Evolutionary conservation across 2,797 vertebrate species (phyloP), one percentile per base, ranked within the genome.

Genomic region (Coranthus polyacanthus): DNA sequence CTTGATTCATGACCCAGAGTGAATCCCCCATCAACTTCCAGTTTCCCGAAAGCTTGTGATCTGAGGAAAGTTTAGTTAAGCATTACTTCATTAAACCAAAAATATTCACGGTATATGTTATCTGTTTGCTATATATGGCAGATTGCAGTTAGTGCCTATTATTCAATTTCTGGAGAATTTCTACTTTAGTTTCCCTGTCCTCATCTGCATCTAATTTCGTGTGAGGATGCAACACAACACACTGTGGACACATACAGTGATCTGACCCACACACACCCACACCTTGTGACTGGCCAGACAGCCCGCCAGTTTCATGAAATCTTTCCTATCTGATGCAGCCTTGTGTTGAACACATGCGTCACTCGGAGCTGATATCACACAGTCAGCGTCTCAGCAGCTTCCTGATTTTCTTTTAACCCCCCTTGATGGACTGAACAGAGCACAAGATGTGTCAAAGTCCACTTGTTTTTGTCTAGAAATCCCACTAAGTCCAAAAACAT

Each of bases 221-320:
- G 46, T 68, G 59, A 59, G 22, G 60, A 65, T 32, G 22, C 51
- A 61, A 67, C 47, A 34, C 8, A 12, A 69, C 3, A 10, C 44
- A 22, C 12, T 44, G 16, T 53, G 18, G 41, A 76, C 49, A 54
- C 51, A 65, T 34, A 72, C 68, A 75, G 57, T 75, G 69, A 59
- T 71, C 72, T 81, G 78, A 86, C 68, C 79, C 74, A 81, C 62
- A 84, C 83, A 65, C 82, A 78, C 79, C 61, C 83, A 80, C 78
- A 88, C 90, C 94, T 92, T 93, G 93, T 94, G 93, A 94, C 92
- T 65, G 79, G 41, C 89, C 91, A 92, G 92, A 93, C 92, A 56
- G 80, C 81, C 85, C 78, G 87, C 76, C 88, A 79, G 89, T 90
- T 89, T 91, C 90, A 91, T 86, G 73, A 90, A 92, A 87, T 93